Conservation (phyloP, 1,140 invertebrate species). For the Lucilia sericata region DNA sequence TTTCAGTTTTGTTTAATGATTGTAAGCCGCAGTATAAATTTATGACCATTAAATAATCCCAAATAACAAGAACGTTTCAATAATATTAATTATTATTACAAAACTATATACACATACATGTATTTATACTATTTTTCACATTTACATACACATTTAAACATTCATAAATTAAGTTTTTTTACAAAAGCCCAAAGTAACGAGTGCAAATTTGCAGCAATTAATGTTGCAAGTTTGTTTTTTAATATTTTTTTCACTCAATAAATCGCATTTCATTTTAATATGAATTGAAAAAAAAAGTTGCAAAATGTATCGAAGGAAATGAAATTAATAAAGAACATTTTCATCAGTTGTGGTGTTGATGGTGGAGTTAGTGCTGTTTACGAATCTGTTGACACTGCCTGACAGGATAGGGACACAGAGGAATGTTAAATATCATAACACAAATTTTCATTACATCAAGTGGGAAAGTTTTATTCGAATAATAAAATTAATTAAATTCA, state of each 20-base stretch:
- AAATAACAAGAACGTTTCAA: neutral
- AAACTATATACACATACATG: neutral
- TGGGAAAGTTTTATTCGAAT: too few species aligned
- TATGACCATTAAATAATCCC: constrained; percentile 11
- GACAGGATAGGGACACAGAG: too few species aligned
- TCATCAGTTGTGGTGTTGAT: too few species aligned
- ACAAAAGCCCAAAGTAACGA: neutral
- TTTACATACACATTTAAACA: neutral
- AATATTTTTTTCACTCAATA: neutral
- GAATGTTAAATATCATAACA: too few species aligned
- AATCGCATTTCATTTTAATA: neutral
- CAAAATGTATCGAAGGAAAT: too few species aligned
- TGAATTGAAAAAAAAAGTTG: neutral
- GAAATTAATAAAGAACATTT: too few species aligned
- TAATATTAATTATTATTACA: neutral
- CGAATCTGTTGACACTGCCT: too few species aligned
- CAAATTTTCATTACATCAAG: too few species aligned
- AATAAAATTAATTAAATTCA: too few species aligned
- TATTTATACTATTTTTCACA: neutral
- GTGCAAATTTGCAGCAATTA: neutral
- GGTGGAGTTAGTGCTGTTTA: too few species aligned
- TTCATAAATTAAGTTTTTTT: constrained; percentile 4
- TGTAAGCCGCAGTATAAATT: constrained; percentile 2
- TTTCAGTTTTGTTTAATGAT: neutral
- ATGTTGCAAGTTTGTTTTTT: constrained; percentile 1